Conservation (phyloP, 2,888 invertebrate species). For the Andrena camellia region DNA sequence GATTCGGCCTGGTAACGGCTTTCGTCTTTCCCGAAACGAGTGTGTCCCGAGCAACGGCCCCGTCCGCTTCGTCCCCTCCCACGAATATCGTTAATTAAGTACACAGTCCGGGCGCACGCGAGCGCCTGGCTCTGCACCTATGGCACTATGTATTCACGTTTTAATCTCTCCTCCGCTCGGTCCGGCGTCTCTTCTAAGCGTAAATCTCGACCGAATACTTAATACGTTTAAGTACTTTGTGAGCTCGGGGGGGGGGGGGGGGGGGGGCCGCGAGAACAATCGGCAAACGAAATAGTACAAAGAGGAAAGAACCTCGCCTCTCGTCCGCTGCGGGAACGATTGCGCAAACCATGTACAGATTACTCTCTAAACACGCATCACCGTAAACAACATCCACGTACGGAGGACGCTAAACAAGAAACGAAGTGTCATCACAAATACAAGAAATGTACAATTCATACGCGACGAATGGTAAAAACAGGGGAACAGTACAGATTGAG, state of each 20-base stretch:
- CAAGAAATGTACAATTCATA: slow-evolving; percentile 51
- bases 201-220: slow-evolving; percentile 49
- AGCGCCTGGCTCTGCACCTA: slow-evolving; percentile 80
- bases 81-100: slow-evolving; percentile 81
- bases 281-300: slow-evolving; percentile 8
- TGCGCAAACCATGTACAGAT: too few relatives aligned
- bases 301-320: not conserved
- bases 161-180: slow-evolving; percentile 29
- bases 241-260: slow-evolving; percentile 8
- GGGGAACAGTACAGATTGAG: slow-evolving; percentile 42
- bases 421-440: slow-evolving; percentile 39
- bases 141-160: slow-evolving; percentile 85
- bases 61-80: slow-evolving; percentile 28
- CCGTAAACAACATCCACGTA: not conserved
- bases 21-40: slow-evolving; percentile 14
- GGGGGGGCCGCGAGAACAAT: slow-evolving; percentile 6
- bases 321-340: not conserved
- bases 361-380: too few relatives aligned
- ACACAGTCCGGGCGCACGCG: slow-evolving; percentile 81
- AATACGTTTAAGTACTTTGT: slow-evolving; percentile 7
- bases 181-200: slow-evolving; percentile 48
- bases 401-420: slow-evolving; percentile 59
- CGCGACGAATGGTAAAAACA: not conserved
- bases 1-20: slow-evolving; percentile 45
- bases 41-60: slow-evolving; percentile 16